Evolutionary conservation across 2,113 vertebrate genomes (phyloP), one percentile per base, ranked within the genome.

Genomic region (Laticauda colubrina): DNA sequence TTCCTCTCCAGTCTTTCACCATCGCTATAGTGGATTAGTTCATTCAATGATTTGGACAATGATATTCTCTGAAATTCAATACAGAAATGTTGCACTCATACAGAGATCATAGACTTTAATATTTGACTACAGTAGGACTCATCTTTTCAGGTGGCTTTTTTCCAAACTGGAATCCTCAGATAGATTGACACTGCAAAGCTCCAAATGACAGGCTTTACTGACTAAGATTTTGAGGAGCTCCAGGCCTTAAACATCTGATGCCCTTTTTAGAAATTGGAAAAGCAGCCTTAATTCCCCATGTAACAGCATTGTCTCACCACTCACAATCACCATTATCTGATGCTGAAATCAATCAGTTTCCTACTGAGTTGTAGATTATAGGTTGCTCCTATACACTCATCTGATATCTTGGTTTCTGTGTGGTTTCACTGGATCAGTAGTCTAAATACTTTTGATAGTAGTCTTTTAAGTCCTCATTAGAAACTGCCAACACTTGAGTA

Each of bases 401-500:
- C 21, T 54, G 43, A 53, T n/a, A 69, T 23, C 39, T 91, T 1
- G 11, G 48, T 21, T 93, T 21, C 45, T 75, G 91, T 26, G 45
- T 51, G 1, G 12, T 4, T 18, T 86, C 26, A 3, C 21, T 34
- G 53, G 26, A 56, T 96, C 21, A n/a, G 43, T 85, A 53, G 57
- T 1, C 2, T 21, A 2, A 39, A 39, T 81, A 45, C 57, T 21
- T 24, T 93, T 92, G n/a, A 34, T 64, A 93, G 57, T 86, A 18
- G 10, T 85, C 20, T 9, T 81, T 15, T 10, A 55, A 81, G 89
- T 88, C 64, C 94, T 55, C 64, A 20, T 4, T 6, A 69, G 43
- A 81, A 8, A 6, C 93, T 92, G 57, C 45, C 59, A 93, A 45
- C 0, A 0, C 29, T n/a, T 4, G 0, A 1, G n/a, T 75, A 34